Base-by-base conservation (phyloP, 2,113 vertebrate species). In the Heterotis niloticus region DNA sequence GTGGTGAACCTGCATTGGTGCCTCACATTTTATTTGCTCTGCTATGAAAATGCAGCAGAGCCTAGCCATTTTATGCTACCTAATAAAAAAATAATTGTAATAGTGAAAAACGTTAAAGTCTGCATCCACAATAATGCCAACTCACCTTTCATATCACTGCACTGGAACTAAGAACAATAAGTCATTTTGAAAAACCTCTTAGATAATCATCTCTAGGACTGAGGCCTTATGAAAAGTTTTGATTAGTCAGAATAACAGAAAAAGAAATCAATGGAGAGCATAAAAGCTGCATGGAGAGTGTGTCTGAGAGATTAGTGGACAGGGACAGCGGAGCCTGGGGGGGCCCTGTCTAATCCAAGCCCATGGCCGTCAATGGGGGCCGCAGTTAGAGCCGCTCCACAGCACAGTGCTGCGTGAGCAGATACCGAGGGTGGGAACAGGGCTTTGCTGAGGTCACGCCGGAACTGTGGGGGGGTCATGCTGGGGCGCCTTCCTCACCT, bases 371-470 rank as follows among this genome's bases (percentile, higher is more conserved):
- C 88, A 89, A 91, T 88, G 82, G 87, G 77, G 89, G 85, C 87
- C 80, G 78, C 78, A 86, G 89, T 92, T 91, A 91, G 80, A 86
- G 88, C 80, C 89, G 89, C 86, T 89, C 88, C 87, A 91, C 83
- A 88, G 87, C 87, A 91, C 89, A 89, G 83, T 91, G 90, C 90
- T 91, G 88, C 88, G 86, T 91, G 91, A 86, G 89, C 87, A 83
- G 88, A 90, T 92, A 88, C 89, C 52, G 87, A 51, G 24, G 88
- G 84, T 90, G 82, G 20, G 64, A 24, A 57, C 64, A 7, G 13
- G 24, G n/a, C 2, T 4, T 52, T 4, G 44, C 10, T 26, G 10
- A 60, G 29, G 74, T 76, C 29, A 65, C 29, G 24, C 17, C 12
- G 18, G 59, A 59, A 12, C 56, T 29, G 12, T 1, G 10, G 74